These are phyloP conservation scores for Temnothorax longispinosus DNA, from an alignment of 1,140 invertebrate genomes.

Conservation along the genomic window DNA sequence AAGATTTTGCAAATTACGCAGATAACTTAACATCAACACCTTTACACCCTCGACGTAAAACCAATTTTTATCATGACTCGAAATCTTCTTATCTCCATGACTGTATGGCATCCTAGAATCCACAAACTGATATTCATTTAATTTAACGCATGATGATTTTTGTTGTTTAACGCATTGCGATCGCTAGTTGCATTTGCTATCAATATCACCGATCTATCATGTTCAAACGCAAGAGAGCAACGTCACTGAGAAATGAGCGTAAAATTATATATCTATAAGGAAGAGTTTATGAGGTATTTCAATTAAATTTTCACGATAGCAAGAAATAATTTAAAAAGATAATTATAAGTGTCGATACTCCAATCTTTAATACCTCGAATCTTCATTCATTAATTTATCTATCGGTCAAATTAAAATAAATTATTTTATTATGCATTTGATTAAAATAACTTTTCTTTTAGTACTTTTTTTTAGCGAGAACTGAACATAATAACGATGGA, in stretches of 20 bases:
- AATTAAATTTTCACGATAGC: neutral
- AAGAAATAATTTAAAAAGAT: neutral
- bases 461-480: neutral
- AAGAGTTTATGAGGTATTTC: neutral
- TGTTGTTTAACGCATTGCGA: neutral
- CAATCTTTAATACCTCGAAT: neutral
- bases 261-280: constrained; percentile 18
- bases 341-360: neutral
- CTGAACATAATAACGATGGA: neutral
- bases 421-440: neutral
- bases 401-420: constrained; percentile 11
- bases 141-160: constrained; percentile 1
- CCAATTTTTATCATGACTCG: neutral
- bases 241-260: neutral
- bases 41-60: neutral
- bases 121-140: neutral
- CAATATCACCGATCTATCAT: constrained; percentile 18
- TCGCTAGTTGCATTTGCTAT: neutral
- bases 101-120: constrained; percentile 11
- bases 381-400: neutral
- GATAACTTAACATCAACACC: neutral
- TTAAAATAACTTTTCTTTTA: neutral
- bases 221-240: constrained; percentile 27
- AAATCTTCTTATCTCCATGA: neutral
- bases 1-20: constrained; percentile 5